Percentiles rank a stretch among this genome's conserved stretches.
Evolutionary conservation across 1,140 invertebrate genomes (phyloP).

Genomic region (Triops cancriformis): DNA sequence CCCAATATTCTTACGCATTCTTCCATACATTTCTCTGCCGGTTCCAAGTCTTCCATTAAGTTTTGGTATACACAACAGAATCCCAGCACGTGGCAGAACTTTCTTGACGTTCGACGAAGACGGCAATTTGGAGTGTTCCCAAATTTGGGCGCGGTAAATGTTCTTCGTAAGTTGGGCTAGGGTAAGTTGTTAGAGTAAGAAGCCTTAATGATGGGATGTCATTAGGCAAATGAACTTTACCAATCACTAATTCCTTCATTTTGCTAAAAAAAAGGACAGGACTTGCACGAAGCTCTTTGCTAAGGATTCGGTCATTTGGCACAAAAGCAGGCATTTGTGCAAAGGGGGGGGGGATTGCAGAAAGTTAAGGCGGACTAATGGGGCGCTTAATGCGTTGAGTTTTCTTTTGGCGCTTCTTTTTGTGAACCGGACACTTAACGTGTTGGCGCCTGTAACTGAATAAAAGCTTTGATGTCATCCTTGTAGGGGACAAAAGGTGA

Average conservation of each 20-base stretch:
- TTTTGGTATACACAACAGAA: no score
- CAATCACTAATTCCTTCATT: neutral
- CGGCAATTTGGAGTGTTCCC: neutral
- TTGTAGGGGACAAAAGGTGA: neutral
- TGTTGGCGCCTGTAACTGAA: neutral
- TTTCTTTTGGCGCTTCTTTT: neutral
- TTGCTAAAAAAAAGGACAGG: neutral
- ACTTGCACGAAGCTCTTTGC: neutral
- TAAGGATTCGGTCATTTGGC: neutral
- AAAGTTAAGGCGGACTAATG: neutral
- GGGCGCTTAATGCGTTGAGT: neutral
- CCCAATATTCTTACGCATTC: no score
- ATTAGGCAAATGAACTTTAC: conserved; percentile 9
- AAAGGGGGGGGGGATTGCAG: neutral
- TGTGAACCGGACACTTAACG: neutral
- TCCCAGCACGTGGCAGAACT: no score
- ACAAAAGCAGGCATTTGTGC: neutral
- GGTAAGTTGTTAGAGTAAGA: neutral
- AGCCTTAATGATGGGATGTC: conserved; percentile 5
- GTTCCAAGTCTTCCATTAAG: no score
- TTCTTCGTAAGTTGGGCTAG: neutral
- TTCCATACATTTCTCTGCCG: no score
- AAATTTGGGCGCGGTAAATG: neutral
- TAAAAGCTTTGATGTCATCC: conserved; percentile 6
- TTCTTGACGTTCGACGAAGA: neutral